Evolutionary conservation across 2,113 vertebrate genomes (phyloP).

Genomic region (Geococcyx californianus): DNA sequence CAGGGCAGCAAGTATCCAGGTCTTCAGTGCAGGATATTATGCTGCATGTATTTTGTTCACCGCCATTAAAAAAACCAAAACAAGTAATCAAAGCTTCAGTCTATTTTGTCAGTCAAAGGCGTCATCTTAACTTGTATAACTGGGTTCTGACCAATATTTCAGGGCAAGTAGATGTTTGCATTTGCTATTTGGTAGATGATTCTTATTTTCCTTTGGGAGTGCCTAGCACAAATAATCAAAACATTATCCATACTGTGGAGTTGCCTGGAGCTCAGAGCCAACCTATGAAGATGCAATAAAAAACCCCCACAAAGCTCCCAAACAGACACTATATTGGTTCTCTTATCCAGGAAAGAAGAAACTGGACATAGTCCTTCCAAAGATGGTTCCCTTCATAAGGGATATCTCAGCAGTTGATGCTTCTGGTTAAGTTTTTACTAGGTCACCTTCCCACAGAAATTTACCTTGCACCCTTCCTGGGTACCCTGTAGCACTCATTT

Average conservation of each 20-base stretch:
- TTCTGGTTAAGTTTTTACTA: background rate
- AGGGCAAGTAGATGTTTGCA: background rate
- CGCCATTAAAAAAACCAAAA: background rate
- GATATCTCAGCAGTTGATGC: background rate
- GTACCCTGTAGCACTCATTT: background rate
- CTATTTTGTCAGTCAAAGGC: background rate
- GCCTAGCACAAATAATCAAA: background rate
- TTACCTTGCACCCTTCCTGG: background rate
- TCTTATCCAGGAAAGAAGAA: background rate
- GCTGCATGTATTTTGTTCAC: background rate
- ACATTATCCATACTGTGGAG: background rate
- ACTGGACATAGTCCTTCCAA: background rate
- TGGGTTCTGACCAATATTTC: background rate
- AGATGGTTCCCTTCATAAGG: background rate
- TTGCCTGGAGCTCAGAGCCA: background rate
- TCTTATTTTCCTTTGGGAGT: background rate
- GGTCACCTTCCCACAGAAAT: background rate
- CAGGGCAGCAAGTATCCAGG: background rate
- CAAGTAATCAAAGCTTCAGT: background rate
- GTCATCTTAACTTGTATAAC: background rate
- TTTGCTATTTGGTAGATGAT: background rate
- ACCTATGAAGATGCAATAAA: fast-evolving
- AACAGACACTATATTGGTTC: background rate
- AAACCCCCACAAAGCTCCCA: background rate
- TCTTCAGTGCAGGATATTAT: background rate